Conservation (phyloP, 23 tunicate genomes). For the Trididemnum nubilum region DNA sequence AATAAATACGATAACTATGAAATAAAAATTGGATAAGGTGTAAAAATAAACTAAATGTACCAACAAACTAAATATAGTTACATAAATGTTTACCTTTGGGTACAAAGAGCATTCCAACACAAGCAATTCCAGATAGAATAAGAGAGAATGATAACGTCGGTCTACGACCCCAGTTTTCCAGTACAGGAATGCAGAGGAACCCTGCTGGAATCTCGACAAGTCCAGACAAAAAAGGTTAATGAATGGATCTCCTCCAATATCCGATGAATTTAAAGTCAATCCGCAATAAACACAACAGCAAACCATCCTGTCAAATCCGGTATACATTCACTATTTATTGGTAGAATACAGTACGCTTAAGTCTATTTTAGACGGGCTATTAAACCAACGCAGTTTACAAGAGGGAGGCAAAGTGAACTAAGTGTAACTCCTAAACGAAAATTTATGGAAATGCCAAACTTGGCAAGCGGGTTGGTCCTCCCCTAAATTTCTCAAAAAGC, state of each 20-base stretch:
- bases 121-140: slow-evolving; percentile 57
- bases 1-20: too few relatives aligned
- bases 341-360: background rate
- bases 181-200: slow-evolving; percentile 34
- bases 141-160: slow-evolving; percentile 41
- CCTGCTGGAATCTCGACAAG: slow-evolving; percentile 81
- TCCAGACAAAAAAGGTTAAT: slow-evolving; percentile 73
- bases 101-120: slow-evolving; percentile 53
- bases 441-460: too few relatives aligned
- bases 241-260: slow-evolving; percentile 88
- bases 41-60: too few relatives aligned
- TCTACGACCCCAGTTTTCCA: slow-evolving; percentile 77
- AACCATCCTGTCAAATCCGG: slow-evolving; percentile 47
- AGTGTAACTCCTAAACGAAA: background rate
- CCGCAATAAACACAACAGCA: slow-evolving; percentile 92
- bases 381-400: background rate
- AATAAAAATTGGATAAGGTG: too few relatives aligned
- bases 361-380: background rate
- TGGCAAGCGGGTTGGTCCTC: too few relatives aligned
- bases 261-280: slow-evolving; percentile 87
- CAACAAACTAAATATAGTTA: too few relatives aligned
- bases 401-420: background rate
- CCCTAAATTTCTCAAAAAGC: too few relatives aligned
- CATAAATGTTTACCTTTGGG: slow-evolving; percentile 82
- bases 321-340: background rate